Percentiles rank a stretch among this genome's conserved stretches.
phyloP scores from a whole-genome alignment of 2,113 vertebrate genomes.

The Lathamus discolor region DNA sequence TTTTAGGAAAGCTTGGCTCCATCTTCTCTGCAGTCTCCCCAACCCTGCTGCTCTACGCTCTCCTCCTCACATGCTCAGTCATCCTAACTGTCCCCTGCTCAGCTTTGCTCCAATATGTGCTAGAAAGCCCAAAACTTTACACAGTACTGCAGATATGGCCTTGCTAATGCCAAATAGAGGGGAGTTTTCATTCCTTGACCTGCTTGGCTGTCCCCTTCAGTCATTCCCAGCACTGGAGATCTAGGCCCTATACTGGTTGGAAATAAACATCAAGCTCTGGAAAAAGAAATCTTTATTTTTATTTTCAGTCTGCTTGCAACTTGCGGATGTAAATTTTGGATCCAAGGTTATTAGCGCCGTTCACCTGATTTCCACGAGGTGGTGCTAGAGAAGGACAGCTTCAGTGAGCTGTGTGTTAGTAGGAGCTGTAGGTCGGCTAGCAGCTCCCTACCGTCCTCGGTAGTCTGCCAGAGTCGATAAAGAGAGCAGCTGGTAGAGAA shows the following conservation, averaged over 20 bases:
- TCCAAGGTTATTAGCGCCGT: fast-evolving
- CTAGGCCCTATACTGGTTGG: background rate
- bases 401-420: background rate
- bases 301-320: background rate
- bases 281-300: background rate
- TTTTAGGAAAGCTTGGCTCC: background rate
- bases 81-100: background rate
- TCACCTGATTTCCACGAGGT: background rate
- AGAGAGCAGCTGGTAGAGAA: background rate
- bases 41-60: background rate
- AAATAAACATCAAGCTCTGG: background rate
- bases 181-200: background rate
- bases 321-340: background rate
- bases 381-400: background rate
- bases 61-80: background rate
- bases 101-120: background rate
- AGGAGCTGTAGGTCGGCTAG: fast-evolving
- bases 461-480: background rate
- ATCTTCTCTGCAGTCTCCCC: background rate
- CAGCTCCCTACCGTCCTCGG: fast-evolving
- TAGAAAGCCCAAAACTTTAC: background rate
- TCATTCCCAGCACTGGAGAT: background rate
- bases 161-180: background rate
- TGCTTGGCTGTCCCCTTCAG: background rate
- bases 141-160: fast-evolving